Evolutionary conservation across 2,888 invertebrate genomes (phyloP).

Genomic region (Holacanthella duospinosa): DNA sequence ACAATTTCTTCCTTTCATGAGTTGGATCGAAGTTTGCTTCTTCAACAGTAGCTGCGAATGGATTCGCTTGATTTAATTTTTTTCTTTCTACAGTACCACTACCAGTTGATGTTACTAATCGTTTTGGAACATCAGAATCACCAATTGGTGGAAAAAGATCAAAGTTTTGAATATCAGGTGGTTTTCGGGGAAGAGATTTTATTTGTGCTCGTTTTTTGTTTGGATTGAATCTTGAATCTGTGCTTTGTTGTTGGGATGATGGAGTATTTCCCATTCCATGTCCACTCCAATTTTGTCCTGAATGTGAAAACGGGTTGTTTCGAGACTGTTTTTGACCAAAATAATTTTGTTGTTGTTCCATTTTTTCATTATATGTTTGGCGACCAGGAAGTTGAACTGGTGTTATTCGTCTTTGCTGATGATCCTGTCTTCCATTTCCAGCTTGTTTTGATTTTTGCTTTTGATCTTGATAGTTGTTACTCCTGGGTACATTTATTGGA

Average conservation of each 20-base stretch:
- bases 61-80: neutral
- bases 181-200: conserved; percentile 21
- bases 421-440: conserved; percentile 11
- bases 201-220: conserved; percentile 12
- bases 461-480: neutral
- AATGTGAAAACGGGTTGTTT: neutral
- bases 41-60: neutral
- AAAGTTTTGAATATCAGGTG: conserved; percentile 24
- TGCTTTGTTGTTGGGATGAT: too few species aligned
- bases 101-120: neutral
- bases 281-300: too few species aligned
- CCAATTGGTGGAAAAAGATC: conserved; percentile 23
- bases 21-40: neutral
- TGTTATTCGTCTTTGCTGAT: neutral
- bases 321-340: neutral
- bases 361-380: neutral
- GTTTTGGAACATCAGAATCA: neutral
- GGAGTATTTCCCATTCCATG: too few species aligned
- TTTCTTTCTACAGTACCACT: neutral
- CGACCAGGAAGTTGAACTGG: neutral
- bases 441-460: neutral
- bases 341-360: neutral
- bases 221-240: too few species aligned
- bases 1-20: neutral
- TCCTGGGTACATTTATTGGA: neutral